Evolutionary conservation across 2,113 vertebrate genomes (phyloP).

Genomic region (Semicossyphus pulcher): DNA sequence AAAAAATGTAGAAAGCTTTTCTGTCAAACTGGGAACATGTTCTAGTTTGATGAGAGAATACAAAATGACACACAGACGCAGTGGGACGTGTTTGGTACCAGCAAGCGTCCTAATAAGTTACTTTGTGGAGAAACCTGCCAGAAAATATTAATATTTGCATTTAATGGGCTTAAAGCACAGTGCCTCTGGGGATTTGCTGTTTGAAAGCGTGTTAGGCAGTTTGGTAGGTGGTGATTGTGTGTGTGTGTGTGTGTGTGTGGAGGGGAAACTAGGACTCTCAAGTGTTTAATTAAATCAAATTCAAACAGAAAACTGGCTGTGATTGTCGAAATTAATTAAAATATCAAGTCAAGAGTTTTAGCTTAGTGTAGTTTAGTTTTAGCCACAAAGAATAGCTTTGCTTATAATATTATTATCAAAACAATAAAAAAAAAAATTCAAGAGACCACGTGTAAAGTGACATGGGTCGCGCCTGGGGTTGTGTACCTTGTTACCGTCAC

Average conservation of each 20-base stretch:
- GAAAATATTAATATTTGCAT: slow-evolving; percentile 66
- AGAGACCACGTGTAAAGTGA: too few relatives aligned
- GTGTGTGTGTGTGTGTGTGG: slow-evolving; percentile 43
- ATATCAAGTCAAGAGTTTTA: too few relatives aligned
- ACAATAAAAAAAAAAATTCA: too few relatives aligned
- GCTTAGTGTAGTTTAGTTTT: too few relatives aligned
- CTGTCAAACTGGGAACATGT: slow-evolving; percentile 26
- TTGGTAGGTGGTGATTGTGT: slow-evolving; percentile 55
- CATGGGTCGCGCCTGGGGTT: too few relatives aligned
- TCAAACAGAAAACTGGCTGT: too few relatives aligned
- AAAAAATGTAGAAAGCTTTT: background rate
- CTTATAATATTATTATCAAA: too few relatives aligned
- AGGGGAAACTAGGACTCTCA: too few relatives aligned
- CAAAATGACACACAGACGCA: slow-evolving; percentile 19
- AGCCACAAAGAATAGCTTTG: too few relatives aligned
- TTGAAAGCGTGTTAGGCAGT: slow-evolving; percentile 61
- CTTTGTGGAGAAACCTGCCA: slow-evolving; percentile 57
- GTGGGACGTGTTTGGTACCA: slow-evolving; percentile 57
- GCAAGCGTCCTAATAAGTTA: slow-evolving; percentile 52
- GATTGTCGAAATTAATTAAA: slow-evolving; percentile 10
- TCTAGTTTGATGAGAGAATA: slow-evolving; percentile 44
- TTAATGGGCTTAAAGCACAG: slow-evolving; percentile 62
- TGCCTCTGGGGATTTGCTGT: slow-evolving; percentile 47
- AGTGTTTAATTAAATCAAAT: too few relatives aligned
- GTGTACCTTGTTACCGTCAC: too few relatives aligned